Percentiles rank a stretch among this genome's conserved stretches.
These are phyloP conservation scores for Nomada hirtipes DNA, from an alignment of 2,888 invertebrate species.

Conservation along the genomic window DNA sequence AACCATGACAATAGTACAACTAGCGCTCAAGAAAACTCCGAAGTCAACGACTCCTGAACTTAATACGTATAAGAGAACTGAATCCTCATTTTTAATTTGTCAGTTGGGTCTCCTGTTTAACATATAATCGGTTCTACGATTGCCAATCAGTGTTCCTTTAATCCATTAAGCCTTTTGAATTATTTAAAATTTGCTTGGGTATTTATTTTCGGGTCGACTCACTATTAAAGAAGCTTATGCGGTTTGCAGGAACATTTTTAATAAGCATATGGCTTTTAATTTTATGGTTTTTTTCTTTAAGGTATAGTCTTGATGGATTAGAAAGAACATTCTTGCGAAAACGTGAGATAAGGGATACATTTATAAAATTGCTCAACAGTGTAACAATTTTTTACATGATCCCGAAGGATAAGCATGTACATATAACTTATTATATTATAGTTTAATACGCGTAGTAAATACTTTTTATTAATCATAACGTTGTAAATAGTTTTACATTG, in stretches of 20 bases:
- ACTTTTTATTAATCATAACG: conserved; percentile 45
- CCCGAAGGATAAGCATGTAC: conserved; percentile 49
- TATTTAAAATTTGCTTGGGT: conserved; percentile 4
- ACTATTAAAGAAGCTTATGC: not conserved
- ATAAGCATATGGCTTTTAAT: not conserved
- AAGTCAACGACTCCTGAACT: conserved; percentile 39
- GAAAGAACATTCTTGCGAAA: conserved; percentile 8
- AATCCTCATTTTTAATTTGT: not conserved
- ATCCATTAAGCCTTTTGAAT: conserved; percentile 46
- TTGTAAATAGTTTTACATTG: conserved; percentile 64
- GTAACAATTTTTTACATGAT: conserved; percentile 9
- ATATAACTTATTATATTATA: conserved; percentile 66
- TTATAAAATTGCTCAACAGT: not conserved
- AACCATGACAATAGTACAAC: conserved; percentile 85
- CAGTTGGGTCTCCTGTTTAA: conserved; percentile 6
- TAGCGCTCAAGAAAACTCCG: conserved; percentile 58
- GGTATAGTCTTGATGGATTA: conserved; percentile 29
- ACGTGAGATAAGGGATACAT: conserved; percentile 17
- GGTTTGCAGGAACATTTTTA: not conserved
- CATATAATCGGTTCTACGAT: conserved; percentile 53
- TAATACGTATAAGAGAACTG: not conserved
- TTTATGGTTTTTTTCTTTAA: not conserved
- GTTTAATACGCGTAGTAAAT: conserved; percentile 22
- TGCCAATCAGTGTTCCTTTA: conserved; percentile 44
- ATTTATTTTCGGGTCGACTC: not conserved